Conservation (phyloP, 2,113 vertebrate species). For the Sander lucioperca region DNA sequence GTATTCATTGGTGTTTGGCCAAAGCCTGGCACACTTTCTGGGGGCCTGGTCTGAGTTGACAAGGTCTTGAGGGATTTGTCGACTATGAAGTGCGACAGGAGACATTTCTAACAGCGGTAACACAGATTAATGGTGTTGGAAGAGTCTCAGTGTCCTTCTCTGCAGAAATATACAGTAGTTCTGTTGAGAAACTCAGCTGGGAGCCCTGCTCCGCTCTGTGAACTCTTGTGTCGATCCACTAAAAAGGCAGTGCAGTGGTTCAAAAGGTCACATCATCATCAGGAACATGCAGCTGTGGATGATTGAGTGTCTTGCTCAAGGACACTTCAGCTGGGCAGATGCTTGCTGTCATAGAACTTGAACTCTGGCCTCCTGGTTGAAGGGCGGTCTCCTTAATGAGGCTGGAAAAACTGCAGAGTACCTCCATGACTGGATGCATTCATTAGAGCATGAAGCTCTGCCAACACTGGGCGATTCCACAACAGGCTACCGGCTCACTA, state of each 20-base stretch:
- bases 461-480: neutral
- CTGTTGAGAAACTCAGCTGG: neutral
- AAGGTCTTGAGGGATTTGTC: neutral
- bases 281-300: neutral
- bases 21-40: no score
- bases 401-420: neutral
- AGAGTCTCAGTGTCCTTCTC: neutral
- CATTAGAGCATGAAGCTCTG: constrained; percentile 14
- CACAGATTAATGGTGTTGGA: neutral
- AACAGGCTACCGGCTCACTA: neutral
- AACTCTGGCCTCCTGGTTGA: constrained; percentile 4
- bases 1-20: no score
- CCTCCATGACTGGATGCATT: neutral
- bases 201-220: neutral
- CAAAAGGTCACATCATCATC: neutral
- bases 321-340: constrained; percentile 23
- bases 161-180: neutral
- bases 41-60: no score
- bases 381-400: constrained; percentile 42
- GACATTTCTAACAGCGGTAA: neutral
- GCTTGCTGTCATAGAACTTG: constrained; percentile 1
- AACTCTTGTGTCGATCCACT: neutral
- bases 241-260: neutral
- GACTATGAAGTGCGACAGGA: neutral
- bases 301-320: neutral